Conservation (phyloP, 2,113 vertebrate genomes). For the Malurus elegans region DNA sequence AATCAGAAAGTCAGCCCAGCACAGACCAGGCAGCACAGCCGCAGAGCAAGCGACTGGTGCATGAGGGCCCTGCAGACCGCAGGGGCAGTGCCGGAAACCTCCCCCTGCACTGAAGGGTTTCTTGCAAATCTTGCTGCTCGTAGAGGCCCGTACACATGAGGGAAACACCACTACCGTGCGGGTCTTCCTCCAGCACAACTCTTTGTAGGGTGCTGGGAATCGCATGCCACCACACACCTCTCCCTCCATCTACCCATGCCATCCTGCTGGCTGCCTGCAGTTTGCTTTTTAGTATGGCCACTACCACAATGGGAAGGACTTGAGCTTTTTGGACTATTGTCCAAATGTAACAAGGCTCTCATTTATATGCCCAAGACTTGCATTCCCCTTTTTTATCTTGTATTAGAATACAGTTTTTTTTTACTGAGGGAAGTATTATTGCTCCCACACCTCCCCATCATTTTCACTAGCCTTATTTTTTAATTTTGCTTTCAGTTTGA, state of each 20-base stretch:
- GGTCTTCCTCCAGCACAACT: rapidly evolving
- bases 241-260: not conserved
- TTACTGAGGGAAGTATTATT: not conserved
- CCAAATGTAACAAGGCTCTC: not conserved
- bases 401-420: not conserved
- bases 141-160: rapidly evolving
- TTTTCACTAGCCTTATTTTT: not conserved
- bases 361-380: not conserved
- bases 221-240: not conserved
- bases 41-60: rapidly evolving
- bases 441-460: not conserved
- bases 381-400: not conserved
- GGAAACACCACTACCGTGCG: rapidly evolving
- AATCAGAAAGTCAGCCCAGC: not conserved
- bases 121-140: not conserved
- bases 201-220: not conserved
- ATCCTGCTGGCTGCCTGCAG: not conserved
- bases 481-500: not conserved
- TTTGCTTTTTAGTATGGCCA: not conserved
- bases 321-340: not conserved
- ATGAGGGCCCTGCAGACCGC: rapidly evolving
- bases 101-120: not conserved
- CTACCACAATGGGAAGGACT: not conserved
- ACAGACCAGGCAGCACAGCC: not conserved
- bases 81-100: not conserved